Evolutionary conservation across 2,113 vertebrate species (phyloP), one percentile per base, ranked within the genome.

Genomic region (Martes martes): DNA sequence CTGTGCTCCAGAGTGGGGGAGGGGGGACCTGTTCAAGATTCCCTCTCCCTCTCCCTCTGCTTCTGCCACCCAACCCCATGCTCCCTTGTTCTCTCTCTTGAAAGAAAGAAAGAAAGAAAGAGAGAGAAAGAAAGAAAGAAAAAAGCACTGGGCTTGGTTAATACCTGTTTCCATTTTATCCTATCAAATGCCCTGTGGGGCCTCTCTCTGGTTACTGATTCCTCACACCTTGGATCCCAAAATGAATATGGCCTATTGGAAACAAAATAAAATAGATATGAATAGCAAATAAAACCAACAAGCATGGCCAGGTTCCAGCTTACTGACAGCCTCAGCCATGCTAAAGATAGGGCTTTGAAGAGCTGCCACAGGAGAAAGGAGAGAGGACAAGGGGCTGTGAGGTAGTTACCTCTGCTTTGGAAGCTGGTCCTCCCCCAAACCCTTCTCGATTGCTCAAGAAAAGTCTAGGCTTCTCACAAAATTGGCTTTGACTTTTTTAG

Each of bases 191-290:
- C 57, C 61, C 65, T 47, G 6, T 61, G 50, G 47, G 23, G 1
- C 47, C 16, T 50, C 18, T 96, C 78, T 73, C 19, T 50, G 33
- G 7, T 52, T 52, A 31, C 18, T 45, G 28, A 42, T 33, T 69
- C 31, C 33, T 95, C 14, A 26, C 4, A 63, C 36, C 33, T 94
- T 84, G n/a, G 61, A 50, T 92, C 15, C 61, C 63, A 19, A 21
- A 52, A 19, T 33, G 28, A n/a, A 59, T 61, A 63, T 18, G 11
- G 42, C 79, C 36, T 57, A 5, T 13, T 90, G 39, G 42, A 93
- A 95, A 79, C 33, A 45, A 81, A 95, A 67, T 26, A 42, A 85
- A 94, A 82, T 55, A 79, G 73, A 74, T 69, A 47, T 16, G 24
- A 89, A 39, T 52, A n/a, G 45, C 57, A 47, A 76, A 33, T 83